Evolutionary conservation across 2,888 invertebrate species (phyloP), one percentile per base, ranked within the genome.

Genomic region (Dolomedes plantarius): DNA sequence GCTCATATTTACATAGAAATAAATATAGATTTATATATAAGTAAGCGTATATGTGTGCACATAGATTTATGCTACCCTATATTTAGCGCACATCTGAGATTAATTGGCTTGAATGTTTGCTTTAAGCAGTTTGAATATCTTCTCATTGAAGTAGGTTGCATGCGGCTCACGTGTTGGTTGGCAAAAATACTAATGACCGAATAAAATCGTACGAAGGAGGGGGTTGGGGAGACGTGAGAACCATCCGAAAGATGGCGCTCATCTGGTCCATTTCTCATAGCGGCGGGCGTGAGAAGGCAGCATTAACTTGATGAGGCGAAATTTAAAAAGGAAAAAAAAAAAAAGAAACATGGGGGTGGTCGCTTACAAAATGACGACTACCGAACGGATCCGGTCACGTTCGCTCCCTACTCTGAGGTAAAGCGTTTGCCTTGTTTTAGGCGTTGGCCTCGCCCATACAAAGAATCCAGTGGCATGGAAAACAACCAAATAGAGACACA

Each of bases 321-420:
- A 29, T 80, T 73, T 64, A 32, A 36, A 46, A 41, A 68, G 28
- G 29, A 82, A 74, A 19, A 36, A 82, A n/a, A n/a, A n/a, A n/a
- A 76, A 74, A 62, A 36, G 29, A 27, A 19, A 65, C 29, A 64
- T n/a, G 67, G 46, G 77, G 77, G 69, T 56, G 80, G 81, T 71
- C 50, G 73, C 83, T 85, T 85, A 85, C 77, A 77, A 85, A 85
- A 77, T 73, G 83, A 68, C 50, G 77, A 71, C 77, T 77, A 77
- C 76, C 82, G 81, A 81, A 81, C 41, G 32, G 62, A 75, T 81
- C 81, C 81, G 74, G 81, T 81, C 81, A 81, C 81, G 81, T 67
- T 23, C 32, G 7, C n/a, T 32, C 32, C 13, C 56, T 19, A 56
- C 23, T 46, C 41, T 9, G 5, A 36, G 41, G 41, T 46, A 46